Percentiles rank a stretch among this genome's conserved stretches.
Evolutionary conservation across 2,113 vertebrate genomes (phyloP).

Genomic region (Carassius auratus): DNA sequence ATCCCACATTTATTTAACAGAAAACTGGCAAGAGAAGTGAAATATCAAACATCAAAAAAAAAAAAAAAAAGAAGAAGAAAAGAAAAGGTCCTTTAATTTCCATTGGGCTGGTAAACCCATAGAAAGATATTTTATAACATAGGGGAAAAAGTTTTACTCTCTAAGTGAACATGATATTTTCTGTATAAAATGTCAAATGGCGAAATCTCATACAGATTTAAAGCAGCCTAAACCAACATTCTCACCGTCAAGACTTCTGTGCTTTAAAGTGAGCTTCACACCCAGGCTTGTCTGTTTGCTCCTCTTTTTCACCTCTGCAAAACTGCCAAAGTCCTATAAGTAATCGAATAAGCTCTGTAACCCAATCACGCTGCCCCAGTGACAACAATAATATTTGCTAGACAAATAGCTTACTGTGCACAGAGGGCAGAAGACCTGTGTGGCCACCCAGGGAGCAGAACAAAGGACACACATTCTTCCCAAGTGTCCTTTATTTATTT

Average conservation of each 20-base stretch:
- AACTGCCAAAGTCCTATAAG: slow-evolving; percentile 61
- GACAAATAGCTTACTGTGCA: slow-evolving; percentile 70
- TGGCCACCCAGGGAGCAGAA: slow-evolving; percentile 75
- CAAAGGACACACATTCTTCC: slow-evolving; percentile 55
- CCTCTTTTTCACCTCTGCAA: slow-evolving; percentile 47
- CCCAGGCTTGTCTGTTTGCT: neutral
- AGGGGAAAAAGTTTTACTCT: neutral
- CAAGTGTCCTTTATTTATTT: slow-evolving; percentile 64
- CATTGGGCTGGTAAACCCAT: neutral
- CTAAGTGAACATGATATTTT: neutral
- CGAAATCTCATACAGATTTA: neutral
- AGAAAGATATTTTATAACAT: neutral
- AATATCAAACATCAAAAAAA: neutral
- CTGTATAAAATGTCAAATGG: neutral
- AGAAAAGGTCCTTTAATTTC: neutral
- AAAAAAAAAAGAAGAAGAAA: neutral
- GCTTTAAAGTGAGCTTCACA: slow-evolving; percentile 42
- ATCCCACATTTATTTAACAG: slow-evolving; percentile 11
- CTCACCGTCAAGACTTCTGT: slow-evolving; percentile 5
- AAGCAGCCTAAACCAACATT: neutral
- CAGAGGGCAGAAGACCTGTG: slow-evolving; percentile 57
- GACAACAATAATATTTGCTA: slow-evolving; percentile 68
- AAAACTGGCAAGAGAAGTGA: neutral
- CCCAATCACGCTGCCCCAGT: slow-evolving; percentile 64
- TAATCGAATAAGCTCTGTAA: slow-evolving; percentile 71